Evolutionary conservation across 1,140 invertebrate genomes (phyloP).

Genomic region (Phortica variegata): DNA sequence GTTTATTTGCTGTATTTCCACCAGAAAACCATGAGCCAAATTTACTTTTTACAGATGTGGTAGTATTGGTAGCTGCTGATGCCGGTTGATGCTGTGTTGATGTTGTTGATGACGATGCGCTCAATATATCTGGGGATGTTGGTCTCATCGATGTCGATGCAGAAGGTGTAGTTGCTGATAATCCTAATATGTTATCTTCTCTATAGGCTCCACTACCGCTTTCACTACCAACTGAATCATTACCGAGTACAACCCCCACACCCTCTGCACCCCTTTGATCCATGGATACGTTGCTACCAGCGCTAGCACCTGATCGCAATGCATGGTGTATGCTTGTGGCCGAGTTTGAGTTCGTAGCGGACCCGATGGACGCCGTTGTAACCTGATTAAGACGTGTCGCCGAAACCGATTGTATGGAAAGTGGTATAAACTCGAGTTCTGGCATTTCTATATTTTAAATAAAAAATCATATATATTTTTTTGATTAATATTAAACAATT

Average conservation of each 20-base stretch:
- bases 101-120: constrained; percentile 7
- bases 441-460: constrained; percentile 41
- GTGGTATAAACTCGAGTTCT: constrained; percentile 40
- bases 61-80: constrained; percentile 5
- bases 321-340: constrained; percentile 46
- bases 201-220: constrained; percentile 43
- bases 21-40: constrained; percentile 23
- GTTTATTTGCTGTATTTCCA: constrained; percentile 11
- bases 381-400: constrained; percentile 34
- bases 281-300: constrained; percentile 37
- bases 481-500: not conserved
- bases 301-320: constrained; percentile 24
- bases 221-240: constrained; percentile 38
- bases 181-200: constrained; percentile 37
- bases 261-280: constrained; percentile 35
- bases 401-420: constrained; percentile 30
- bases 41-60: constrained; percentile 19
- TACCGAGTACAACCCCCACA: constrained; percentile 11
- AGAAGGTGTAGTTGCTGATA: constrained; percentile 2
- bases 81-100: constrained; percentile 11
- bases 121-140: constrained; percentile 43
- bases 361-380: constrained; percentile 21
- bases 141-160: constrained; percentile 35
- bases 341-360: constrained; percentile 49
- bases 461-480: not conserved